These are phyloP conservation scores for Julus scanicus DNA, from an alignment of 2,888 invertebrate species.

Conservation along the genomic window DNA sequence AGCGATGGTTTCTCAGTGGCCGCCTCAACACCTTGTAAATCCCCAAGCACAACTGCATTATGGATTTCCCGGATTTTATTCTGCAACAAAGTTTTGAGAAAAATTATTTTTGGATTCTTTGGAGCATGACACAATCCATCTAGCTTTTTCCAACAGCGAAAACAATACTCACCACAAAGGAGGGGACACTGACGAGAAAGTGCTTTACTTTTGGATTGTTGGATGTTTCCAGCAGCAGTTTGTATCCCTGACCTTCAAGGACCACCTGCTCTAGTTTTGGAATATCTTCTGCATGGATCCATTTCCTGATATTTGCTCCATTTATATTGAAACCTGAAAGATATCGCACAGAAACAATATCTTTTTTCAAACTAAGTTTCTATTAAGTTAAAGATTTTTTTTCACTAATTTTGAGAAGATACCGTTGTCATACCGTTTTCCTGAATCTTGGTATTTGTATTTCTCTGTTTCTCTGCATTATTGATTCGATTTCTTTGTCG, in stretches of 20 bases:
- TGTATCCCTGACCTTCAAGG: slow-evolving; percentile 89
- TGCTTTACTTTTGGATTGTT: slow-evolving; percentile 83
- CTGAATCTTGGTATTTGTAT: slow-evolving; percentile 51
- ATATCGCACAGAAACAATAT: not conserved
- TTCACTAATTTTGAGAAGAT: no score
- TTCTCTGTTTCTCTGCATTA: slow-evolving; percentile 48
- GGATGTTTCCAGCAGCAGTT: slow-evolving; percentile 84
- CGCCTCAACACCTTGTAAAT: slow-evolving; percentile 76
- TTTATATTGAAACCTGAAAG: slow-evolving; percentile 78
- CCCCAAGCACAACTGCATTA: slow-evolving; percentile 79
- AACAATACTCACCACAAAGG: slow-evolving; percentile 79
- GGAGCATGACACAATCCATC: no score
- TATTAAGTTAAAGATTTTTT: no score
- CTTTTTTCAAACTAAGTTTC: not conserved
- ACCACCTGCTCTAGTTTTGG: slow-evolving; percentile 85
- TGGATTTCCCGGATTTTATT: slow-evolving; percentile 85
- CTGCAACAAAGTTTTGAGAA: slow-evolving; percentile 67
- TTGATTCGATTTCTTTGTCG: slow-evolving; percentile 51
- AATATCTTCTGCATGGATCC: slow-evolving; percentile 94
- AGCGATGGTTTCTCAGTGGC: slow-evolving; percentile 70
- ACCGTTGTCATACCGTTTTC: slow-evolving; percentile 59
- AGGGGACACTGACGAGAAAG: slow-evolving; percentile 93
- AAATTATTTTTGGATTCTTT: no score
- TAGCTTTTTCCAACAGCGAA: no score
- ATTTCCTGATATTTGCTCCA: slow-evolving; percentile 90